phyloP scores from a whole-genome alignment of 2,888 invertebrate species.

The Lottia gigantea region DNA sequence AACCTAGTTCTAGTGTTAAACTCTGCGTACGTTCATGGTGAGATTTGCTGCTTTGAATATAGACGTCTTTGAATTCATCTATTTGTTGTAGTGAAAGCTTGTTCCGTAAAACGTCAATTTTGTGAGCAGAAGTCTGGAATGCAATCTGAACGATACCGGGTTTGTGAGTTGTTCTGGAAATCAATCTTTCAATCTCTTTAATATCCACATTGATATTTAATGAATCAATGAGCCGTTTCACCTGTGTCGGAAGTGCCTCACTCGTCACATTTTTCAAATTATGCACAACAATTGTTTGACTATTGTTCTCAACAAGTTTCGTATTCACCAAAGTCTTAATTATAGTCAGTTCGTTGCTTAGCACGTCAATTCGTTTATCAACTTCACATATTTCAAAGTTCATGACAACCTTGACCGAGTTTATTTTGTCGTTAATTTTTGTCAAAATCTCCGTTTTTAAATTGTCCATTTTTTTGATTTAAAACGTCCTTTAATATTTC shows the following conservation, averaged over 20 bases:
- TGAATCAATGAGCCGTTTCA: neutral
- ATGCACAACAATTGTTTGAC: neutral
- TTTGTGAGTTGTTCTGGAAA: neutral
- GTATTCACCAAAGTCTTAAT: neutral
- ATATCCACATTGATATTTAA: neutral
- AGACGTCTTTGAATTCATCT: neutral
- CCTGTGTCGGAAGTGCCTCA: neutral
- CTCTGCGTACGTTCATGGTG: neutral
- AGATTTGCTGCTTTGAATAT: too few species aligned
- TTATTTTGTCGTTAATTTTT: neutral
- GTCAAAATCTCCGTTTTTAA: neutral
- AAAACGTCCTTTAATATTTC: neutral
- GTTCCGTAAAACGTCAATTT: neutral
- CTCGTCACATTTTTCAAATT: neutral
- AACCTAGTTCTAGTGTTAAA: neutral
- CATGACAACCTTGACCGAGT: neutral
- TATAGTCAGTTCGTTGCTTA: neutral
- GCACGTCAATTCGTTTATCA: neutral
- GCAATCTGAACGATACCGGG: neutral
- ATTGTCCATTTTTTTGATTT: neutral
- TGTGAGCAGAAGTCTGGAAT: neutral
- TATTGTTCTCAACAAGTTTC: neutral
- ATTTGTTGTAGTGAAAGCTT: neutral
- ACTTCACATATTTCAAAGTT: neutral
- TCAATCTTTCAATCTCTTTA: neutral